Base-by-base conservation (phyloP, 2,888 invertebrate genomes). In the Agrochola macilenta region DNA sequence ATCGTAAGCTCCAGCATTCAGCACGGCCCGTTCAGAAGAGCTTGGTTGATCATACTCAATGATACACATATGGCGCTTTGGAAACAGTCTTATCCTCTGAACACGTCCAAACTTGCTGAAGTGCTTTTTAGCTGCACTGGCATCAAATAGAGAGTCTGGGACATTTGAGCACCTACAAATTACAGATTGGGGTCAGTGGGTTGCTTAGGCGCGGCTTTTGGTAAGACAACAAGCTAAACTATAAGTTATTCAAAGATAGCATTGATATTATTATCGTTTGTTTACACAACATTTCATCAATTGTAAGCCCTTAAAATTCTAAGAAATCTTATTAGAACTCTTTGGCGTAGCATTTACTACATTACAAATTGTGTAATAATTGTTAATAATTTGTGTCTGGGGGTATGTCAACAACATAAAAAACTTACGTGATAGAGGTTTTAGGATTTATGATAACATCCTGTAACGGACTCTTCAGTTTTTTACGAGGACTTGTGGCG, bases 41-140 rank as follows among this genome's bases (percentile, higher is more conserved):
- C 95, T 96, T 71, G 97, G 97, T 58, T 95, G 97, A 61, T 97
- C 97, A 94, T 98, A 99, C 89, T 98, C 98, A 14, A 98, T 97
- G 0, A 97, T 97, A 84, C 98, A 98, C 85, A 97, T 97, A 77
- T 97, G 97, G 70, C 97, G 97, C 78, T 97, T 97, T 0, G 97
- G 97, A 70, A 97, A 97, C 72, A 98, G 94, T 58, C 97, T 97
- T 70, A 98, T 97, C 82, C 97, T 97, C 23, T 97, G 97, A 5
- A 98, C 97, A 61, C 96, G 97, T 0, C 99, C 99, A 95, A 97
- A 99, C 90, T 97, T 97, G 35, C 97, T 96, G 81, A 98, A 98
- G 91, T 98, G 97, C 76, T 97, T 96, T 87, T 97, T 97, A 0
- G 98, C 97, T 39, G 97, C 92, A 70, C 95, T 92, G 2, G 97